These are phyloP conservation scores for Protula sp. DNA, from an alignment of 2,888 invertebrate species.

Conservation along the genomic window DNA sequence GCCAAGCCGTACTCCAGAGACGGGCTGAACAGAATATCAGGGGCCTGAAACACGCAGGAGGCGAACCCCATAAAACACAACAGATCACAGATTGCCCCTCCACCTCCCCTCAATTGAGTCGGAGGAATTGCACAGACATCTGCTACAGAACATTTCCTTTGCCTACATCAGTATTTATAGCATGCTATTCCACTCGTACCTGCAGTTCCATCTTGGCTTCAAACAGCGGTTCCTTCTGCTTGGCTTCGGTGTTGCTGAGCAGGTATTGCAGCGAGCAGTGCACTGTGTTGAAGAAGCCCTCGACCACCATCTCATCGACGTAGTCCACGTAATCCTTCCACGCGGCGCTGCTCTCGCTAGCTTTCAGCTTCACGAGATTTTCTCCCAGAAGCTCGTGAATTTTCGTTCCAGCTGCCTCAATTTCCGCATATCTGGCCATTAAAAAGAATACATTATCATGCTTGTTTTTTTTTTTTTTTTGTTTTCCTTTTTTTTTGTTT, in stretches of 20 bases:
- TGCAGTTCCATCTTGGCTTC: constrained; percentile 77
- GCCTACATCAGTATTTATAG: too few species aligned
- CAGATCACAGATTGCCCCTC: too few species aligned
- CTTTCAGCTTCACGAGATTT: constrained; percentile 75
- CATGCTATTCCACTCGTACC: too few species aligned
- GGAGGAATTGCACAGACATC: too few species aligned
- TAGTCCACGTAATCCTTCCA: constrained; percentile 84
- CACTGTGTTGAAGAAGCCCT: constrained; percentile 68
- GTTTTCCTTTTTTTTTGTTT: too few species aligned
- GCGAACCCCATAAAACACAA: too few species aligned
- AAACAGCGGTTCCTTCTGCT: constrained; percentile 73
- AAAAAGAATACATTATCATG: too few species aligned
- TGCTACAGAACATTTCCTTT: too few species aligned
- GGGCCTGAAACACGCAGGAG: too few species aligned
- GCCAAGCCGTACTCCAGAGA: constrained; percentile 71
- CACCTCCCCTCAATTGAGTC: too few species aligned
- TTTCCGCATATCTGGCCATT: constrained; percentile 73
- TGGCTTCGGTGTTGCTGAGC: constrained; percentile 80
- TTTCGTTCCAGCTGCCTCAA: constrained; percentile 67
- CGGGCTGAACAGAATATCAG: constrained; percentile 78
- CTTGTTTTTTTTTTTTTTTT: too few species aligned
- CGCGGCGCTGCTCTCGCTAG: constrained; percentile 61
- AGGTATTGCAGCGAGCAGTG: constrained; percentile 72
- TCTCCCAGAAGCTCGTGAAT: constrained; percentile 70
- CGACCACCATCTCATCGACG: constrained; percentile 77